phyloP scores from a whole-genome alignment of 2,888 invertebrate genomes.

The Melipona bicolor region DNA sequence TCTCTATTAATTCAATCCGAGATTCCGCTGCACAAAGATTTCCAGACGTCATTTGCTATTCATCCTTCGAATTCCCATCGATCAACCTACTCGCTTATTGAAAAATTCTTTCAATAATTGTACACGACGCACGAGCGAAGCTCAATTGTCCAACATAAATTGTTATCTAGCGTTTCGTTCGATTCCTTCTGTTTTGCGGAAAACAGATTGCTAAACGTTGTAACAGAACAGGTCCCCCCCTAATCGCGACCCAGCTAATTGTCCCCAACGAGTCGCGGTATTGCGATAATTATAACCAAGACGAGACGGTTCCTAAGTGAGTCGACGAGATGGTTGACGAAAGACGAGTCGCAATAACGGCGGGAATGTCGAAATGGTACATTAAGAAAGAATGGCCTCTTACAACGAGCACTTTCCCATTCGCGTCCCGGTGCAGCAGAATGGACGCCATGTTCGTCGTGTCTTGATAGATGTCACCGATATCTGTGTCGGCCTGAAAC shows the following conservation, averaged over 20 bases:
- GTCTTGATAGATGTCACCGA: conserved; percentile 96
- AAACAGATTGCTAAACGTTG: background rate
- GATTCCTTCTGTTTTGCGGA: background rate
- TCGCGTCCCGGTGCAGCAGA: conserved; percentile 92
- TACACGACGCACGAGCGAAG: too few relatives aligned
- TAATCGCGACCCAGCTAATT: conserved; percentile 14
- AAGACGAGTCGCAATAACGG: conserved; percentile 74
- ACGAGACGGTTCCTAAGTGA: conserved; percentile 36
- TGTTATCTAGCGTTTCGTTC: background rate
- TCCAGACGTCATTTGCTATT: background rate
- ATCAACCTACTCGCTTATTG: background rate
- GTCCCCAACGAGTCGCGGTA: conserved; percentile 64
- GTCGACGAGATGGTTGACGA: conserved; percentile 71
- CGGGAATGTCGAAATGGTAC: conserved; percentile 73
- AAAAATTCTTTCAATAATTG: background rate
- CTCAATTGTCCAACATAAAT: background rate
- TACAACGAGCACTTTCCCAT: conserved; percentile 94
- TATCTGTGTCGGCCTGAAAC: conserved; percentile 86
- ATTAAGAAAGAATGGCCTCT: conserved; percentile 84
- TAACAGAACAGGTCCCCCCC: background rate
- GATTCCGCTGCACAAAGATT: too few relatives aligned
- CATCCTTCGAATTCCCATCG: background rate
- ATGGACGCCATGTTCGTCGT: conserved; percentile 94
- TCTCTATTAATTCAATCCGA: too few relatives aligned
- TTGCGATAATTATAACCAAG: conserved; percentile 74